Conservation (phyloP, 2,888 invertebrate genomes). For the Nomada ruficornis region DNA sequence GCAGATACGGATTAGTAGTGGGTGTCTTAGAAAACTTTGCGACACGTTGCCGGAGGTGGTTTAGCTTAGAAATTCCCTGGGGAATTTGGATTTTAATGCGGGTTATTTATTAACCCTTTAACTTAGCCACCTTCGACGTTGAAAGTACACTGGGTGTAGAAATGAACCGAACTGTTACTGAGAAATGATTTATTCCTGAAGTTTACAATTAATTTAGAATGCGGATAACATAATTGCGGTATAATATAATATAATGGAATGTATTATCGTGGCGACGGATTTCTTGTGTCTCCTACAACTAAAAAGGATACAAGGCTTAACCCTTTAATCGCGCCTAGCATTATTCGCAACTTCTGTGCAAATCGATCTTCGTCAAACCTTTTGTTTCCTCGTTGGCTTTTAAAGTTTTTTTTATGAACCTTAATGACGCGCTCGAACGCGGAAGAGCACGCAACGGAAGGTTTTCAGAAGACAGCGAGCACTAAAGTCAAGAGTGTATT, state of each 20-base stretch:
- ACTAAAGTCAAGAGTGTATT: slow-evolving; percentile 11
- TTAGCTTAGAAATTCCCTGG: neutral
- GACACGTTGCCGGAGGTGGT: neutral
- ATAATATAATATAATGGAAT: too few relatives aligned
- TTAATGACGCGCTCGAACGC: slow-evolving; percentile 35
- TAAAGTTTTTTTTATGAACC: slow-evolving; percentile 28
- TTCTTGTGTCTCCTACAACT: too few relatives aligned
- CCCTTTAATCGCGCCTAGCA: neutral
- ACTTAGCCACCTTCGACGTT: too few relatives aligned
- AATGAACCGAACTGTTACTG: too few relatives aligned
- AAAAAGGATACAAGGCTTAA: neutral
- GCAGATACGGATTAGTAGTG: slow-evolving; percentile 29
- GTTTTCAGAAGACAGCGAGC: neutral
- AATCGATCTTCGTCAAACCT: slow-evolving; percentile 13
- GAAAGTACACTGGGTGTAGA: too few relatives aligned
- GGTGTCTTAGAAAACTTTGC: slow-evolving; percentile 5
- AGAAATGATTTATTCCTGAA: too few relatives aligned
- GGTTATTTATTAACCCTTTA: neutral
- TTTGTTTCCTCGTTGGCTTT: slow-evolving; percentile 6
- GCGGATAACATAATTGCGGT: too few relatives aligned
- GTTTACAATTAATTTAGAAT: too few relatives aligned
- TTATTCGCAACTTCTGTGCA: neutral
- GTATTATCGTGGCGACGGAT: too few relatives aligned
- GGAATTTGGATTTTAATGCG: neutral
- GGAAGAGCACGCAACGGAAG: slow-evolving; percentile 39